phyloP scores from a whole-genome alignment of 2,888 invertebrate genomes.

The Campoplex nolae region DNA sequence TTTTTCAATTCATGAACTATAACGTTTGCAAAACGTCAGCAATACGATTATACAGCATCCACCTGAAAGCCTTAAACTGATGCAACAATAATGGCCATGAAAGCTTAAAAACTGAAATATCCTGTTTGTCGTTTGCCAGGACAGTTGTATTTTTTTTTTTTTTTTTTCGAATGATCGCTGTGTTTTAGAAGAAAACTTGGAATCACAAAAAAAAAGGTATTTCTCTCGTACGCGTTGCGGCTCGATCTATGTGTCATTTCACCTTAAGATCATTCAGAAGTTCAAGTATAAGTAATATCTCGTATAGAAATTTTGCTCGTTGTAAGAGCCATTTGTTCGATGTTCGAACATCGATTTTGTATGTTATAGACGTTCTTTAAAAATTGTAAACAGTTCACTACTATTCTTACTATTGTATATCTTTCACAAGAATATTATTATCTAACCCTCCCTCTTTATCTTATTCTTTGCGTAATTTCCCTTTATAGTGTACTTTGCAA shows the following conservation, averaged over 20 bases:
- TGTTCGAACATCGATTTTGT: conserved; percentile 28
- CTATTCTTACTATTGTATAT: conserved; percentile 1
- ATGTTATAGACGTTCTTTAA: conserved; percentile 26
- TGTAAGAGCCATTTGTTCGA: neutral
- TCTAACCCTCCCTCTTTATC: conserved; percentile 70
- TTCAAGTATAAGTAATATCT: conserved; percentile 17
- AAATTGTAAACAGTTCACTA: conserved; percentile 10
- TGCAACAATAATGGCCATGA: too few species aligned
- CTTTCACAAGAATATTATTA: conserved; percentile 10
- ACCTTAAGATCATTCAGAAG: neutral
- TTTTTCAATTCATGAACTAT: too few species aligned
- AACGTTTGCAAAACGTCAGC: too few species aligned
- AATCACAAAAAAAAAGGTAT: neutral
- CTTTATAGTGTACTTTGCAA: conserved; percentile 69
- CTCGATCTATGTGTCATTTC: neutral
- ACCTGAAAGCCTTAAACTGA: too few species aligned
- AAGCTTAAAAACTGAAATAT: neutral
- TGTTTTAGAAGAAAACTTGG: neutral
- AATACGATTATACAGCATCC: too few species aligned
- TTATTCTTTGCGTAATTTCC: conserved; percentile 64
- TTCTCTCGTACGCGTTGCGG: neutral
- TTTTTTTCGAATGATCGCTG: neutral
- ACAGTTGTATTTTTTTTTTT: too few species aligned
- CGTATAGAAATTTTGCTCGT: conserved; percentile 10
- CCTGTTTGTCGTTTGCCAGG: neutral